Conservation (phyloP, 2,113 vertebrate genomes). For the Pomatorhinus ruficollis region DNA sequence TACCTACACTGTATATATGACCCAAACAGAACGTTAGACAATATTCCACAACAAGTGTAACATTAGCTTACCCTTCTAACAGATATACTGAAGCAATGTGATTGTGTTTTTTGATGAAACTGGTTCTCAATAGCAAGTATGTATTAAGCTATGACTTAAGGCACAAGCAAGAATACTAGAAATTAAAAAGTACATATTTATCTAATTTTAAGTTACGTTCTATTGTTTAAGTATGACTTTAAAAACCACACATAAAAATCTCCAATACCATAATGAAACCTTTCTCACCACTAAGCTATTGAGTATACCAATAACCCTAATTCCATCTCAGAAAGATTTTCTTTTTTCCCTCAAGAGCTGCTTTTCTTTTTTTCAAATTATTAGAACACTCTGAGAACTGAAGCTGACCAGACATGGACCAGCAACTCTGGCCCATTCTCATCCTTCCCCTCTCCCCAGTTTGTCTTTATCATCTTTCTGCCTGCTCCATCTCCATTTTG, state of each 20-base stretch:
- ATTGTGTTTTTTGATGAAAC: not conserved
- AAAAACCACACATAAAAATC: not conserved
- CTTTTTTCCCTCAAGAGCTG: rapidly evolving
- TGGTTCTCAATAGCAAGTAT: not conserved
- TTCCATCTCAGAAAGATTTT: not conserved
- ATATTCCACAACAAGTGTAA: not conserved
- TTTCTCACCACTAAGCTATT: not conserved
- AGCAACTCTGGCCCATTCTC: not conserved
- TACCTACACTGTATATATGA: not conserved
- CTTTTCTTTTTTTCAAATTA: not conserved
- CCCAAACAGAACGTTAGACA: not conserved
- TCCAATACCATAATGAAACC: not conserved
- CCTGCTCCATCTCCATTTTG: not conserved
- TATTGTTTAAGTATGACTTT: not conserved
- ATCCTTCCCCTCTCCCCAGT: not conserved
- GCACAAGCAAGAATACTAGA: not conserved
- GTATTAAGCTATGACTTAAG: not conserved
- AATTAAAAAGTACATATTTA: not conserved
- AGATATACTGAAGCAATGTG: not conserved
- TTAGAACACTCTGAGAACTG: not conserved
- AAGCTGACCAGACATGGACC: not conserved
- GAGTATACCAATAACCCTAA: not conserved
- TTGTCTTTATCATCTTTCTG: not conserved
- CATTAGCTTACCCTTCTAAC: not conserved
- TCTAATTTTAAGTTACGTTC: not conserved